These are phyloP conservation scores for Brachyptera putata DNA, from an alignment of 2,888 invertebrate species.

Conservation along the genomic window DNA sequence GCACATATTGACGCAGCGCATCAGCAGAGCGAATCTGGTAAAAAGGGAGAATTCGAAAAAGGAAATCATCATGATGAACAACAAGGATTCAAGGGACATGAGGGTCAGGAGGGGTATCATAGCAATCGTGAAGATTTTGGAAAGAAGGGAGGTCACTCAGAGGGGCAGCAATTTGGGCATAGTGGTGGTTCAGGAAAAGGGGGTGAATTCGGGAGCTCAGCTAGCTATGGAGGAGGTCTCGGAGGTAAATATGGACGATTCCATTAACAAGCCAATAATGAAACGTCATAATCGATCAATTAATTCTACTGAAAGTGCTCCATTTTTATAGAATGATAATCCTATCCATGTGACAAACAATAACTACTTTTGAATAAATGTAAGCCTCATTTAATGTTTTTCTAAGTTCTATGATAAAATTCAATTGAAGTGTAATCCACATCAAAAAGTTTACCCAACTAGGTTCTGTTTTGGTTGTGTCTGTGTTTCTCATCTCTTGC, in stretches of 20 bases:
- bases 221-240: constrained; percentile 5
- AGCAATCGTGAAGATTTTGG: constrained; percentile 53
- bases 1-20: constrained; percentile 52
- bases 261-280: too few relatives aligned
- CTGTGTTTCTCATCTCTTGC: too few relatives aligned
- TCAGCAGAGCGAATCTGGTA: constrained; percentile 51
- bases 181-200: constrained; percentile 40
- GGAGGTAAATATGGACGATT: not conserved
- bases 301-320: too few relatives aligned
- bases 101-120: constrained; percentile 54
- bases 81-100: constrained; percentile 54
- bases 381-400: too few relatives aligned
- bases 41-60: constrained; percentile 55
- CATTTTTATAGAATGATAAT: too few relatives aligned
- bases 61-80: constrained; percentile 53
- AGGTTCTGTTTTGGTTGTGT: too few relatives aligned
- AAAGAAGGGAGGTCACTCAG: constrained; percentile 50
- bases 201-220: constrained; percentile 1
- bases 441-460: too few relatives aligned
- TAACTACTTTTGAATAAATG: too few relatives aligned
- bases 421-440: too few relatives aligned
- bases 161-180: constrained; percentile 50
- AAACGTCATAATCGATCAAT: too few relatives aligned
- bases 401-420: too few relatives aligned
- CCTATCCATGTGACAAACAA: too few relatives aligned